Conservation (phyloP, 2,888 invertebrate species). For the Gymnosoma rotundatum region DNA sequence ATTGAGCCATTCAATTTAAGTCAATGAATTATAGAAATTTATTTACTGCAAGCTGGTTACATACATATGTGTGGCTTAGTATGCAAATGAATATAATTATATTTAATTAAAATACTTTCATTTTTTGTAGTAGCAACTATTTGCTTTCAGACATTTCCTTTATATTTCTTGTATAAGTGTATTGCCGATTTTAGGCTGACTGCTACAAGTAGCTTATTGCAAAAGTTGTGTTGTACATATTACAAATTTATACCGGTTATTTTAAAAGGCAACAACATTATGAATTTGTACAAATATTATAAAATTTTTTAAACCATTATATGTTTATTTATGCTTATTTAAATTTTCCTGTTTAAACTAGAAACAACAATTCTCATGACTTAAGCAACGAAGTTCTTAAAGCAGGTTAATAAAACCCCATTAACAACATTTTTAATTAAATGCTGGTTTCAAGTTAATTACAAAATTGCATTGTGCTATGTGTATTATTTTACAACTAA, state of each 20-base stretch:
- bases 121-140: background rate
- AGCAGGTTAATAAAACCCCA: conserved; percentile 67
- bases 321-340: background rate
- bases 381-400: conserved; percentile 55
- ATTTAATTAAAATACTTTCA: conserved; percentile 59
- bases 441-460: conserved; percentile 44
- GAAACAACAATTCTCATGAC: conserved; percentile 53
- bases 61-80: too few relatives aligned
- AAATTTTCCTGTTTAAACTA: background rate
- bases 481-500: conserved; percentile 16
- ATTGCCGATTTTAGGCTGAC: too few relatives aligned
- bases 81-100: too few relatives aligned
- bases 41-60: too few relatives aligned
- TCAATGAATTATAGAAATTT: too few relatives aligned
- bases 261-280: background rate
- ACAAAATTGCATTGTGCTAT: conserved; percentile 59
- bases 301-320: too few relatives aligned
- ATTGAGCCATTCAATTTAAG: too few relatives aligned
- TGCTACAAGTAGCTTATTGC: too few relatives aligned
- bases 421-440: conserved; percentile 65
- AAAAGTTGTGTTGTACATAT: too few relatives aligned
- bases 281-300: background rate
- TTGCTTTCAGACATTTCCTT: background rate
- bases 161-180: too few relatives aligned
- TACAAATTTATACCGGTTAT: conserved; percentile 10